These are phyloP conservation scores for Anguilla japonica DNA, from an alignment of 2,113 vertebrate genomes.

Conservation along the genomic window DNA sequence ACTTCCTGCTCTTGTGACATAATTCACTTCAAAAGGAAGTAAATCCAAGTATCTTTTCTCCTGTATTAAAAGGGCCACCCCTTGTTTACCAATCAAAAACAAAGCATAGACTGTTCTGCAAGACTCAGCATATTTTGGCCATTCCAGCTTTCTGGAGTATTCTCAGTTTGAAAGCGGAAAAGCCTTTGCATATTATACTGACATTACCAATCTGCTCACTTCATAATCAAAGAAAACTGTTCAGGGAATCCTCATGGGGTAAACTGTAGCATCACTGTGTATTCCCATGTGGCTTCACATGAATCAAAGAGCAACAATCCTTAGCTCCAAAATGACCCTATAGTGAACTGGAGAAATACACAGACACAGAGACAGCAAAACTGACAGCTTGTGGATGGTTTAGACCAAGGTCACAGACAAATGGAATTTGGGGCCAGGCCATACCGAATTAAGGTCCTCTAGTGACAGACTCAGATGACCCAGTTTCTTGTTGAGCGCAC, in stretches of 20 bases:
- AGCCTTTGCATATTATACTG: neutral
- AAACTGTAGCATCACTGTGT: neutral
- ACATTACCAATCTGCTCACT: neutral
- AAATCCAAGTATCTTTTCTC: too few species aligned
- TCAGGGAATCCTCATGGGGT: neutral
- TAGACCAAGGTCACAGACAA: neutral
- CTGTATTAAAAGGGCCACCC: too few species aligned
- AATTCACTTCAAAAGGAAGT: too few species aligned
- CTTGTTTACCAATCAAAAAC: too few species aligned
- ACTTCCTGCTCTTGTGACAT: too few species aligned
- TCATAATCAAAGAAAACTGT: neutral
- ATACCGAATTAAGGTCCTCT: slow-evolving; percentile 70
- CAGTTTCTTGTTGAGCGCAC: slow-evolving; percentile 69
- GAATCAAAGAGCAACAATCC: neutral
- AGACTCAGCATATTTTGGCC: too few species aligned
- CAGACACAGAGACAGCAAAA: too few species aligned
- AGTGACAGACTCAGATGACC: slow-evolving; percentile 67
- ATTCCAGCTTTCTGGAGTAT: too few species aligned
- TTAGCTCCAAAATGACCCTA: neutral
- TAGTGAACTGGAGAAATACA: too few species aligned
- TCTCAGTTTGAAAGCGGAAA: neutral
- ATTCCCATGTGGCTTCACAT: neutral
- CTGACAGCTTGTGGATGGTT: too few species aligned
- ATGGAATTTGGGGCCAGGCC: slow-evolving; percentile 31
- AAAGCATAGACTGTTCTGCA: too few species aligned